Percentiles rank a stretch among this genome's conserved stretches.
Conservation (phyloP, 2,888 invertebrate genomes). For the Tinea semifulvella region DNA sequence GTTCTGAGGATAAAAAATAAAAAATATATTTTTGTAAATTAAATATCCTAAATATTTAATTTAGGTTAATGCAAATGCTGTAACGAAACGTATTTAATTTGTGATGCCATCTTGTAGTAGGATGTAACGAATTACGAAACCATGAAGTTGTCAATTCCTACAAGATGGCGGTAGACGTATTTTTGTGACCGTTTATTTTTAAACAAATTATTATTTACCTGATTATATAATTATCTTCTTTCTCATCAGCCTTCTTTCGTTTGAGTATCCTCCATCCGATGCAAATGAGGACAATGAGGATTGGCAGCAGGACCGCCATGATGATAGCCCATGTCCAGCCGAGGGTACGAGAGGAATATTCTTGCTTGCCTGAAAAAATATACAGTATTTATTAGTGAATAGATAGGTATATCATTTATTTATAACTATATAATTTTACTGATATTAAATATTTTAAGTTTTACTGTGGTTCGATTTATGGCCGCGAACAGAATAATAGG, state of each 20-base stretch:
- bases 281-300: constrained; percentile 75
- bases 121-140: too few relatives aligned
- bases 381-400: neutral
- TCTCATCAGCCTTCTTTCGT: constrained; percentile 56
- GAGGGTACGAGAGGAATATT: constrained; percentile 79
- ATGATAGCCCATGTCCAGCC: constrained; percentile 82
- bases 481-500: too few relatives aligned
- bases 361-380: constrained; percentile 73
- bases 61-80: neutral
- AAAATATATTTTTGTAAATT: neutral
- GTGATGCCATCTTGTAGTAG: too few relatives aligned
- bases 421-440: too few relatives aligned
- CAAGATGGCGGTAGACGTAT: neutral
- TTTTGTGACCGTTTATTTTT: neutral
- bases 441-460: too few relatives aligned
- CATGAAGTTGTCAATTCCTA: neutral
- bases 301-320: constrained; percentile 78
- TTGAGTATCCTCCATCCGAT: constrained; percentile 70
- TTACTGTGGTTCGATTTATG: too few relatives aligned
- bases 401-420: neutral
- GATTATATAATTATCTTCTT: constrained; percentile 50
- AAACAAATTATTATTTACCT: constrained; percentile 28
- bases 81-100: neutral
- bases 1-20: constrained; percentile 25
- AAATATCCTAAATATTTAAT: too few relatives aligned